Conservation (phyloP, 2,797 vertebrate species). For the Lophius americanus region DNA sequence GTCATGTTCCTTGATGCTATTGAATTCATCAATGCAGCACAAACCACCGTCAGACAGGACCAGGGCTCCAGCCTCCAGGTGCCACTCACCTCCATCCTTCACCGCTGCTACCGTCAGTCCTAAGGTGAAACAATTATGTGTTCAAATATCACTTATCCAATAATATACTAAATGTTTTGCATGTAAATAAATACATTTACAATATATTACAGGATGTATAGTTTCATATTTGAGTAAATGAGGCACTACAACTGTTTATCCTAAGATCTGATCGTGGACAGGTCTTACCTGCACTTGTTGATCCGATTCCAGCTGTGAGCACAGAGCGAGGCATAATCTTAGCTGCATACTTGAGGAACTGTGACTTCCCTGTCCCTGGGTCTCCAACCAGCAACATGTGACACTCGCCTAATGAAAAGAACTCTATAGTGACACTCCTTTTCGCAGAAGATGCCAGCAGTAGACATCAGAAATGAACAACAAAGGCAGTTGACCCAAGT, state of each 20-base stretch:
- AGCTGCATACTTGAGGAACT: conserved; percentile 95
- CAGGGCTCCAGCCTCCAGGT: conserved; percentile 94
- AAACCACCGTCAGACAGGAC: conserved; percentile 95
- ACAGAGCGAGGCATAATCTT: conserved; percentile 95
- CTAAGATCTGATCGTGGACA: not conserved
- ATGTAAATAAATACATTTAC: too few species aligned
- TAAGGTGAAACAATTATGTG: conserved; percentile 45
- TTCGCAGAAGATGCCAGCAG: not conserved
- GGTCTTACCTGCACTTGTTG: conserved; percentile 90
- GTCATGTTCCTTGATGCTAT: conserved; percentile 96
- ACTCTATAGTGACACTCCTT: conserved; percentile 1
- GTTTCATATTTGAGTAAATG: not conserved
- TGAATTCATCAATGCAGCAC: conserved; percentile 98
- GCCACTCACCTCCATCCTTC: conserved; percentile 96
- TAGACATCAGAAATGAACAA: too few species aligned
- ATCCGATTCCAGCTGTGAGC: conserved; percentile 95
- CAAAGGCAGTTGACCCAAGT: too few species aligned
- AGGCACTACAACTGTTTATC: not conserved
- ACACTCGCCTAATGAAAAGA: conserved; percentile 87
- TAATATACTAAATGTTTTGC: not conserved
- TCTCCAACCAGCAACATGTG: conserved; percentile 96
- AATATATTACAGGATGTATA: not conserved
- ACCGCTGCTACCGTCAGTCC: conserved; percentile 95
- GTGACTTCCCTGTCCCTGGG: conserved; percentile 96
- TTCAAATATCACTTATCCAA: too few species aligned